Conservation (phyloP, 2,113 vertebrate genomes). For the Myotis brandtii region DNA sequence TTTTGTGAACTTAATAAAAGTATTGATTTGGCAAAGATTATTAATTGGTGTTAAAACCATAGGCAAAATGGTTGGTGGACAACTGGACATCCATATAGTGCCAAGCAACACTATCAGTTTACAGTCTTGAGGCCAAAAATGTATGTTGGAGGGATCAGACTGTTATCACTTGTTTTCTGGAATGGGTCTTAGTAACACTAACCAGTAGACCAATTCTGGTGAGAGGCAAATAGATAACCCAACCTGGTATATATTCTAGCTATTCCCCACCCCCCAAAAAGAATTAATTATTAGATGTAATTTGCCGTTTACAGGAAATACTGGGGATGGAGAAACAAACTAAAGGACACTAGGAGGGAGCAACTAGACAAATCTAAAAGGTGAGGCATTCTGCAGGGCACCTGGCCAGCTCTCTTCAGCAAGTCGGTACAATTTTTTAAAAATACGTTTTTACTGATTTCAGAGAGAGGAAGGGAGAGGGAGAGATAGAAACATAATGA, state of each 20-base stretch:
- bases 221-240: not conserved
- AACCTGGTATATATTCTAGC: not conserved
- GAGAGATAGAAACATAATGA: too few relatives aligned
- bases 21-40: slow-evolving; percentile 14
- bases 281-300: not conserved
- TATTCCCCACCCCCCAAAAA: not conserved
- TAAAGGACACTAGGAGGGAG: not conserved
- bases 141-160: not conserved
- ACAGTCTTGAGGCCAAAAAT: not conserved
- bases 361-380: not conserved
- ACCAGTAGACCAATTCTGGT: not conserved
- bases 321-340: not conserved
- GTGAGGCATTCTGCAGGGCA: not conserved
- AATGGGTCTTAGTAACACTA: not conserved
- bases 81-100: not conserved
- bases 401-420: not conserved
- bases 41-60: not conserved
- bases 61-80: not conserved
- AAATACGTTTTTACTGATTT: too few relatives aligned
- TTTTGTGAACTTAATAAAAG: slow-evolving; percentile 47
- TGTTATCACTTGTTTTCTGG: not conserved
- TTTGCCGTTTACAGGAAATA: not conserved
- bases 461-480: too few relatives aligned
- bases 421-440: not conserved
- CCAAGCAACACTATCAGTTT: not conserved